Evolutionary conservation across 2,113 vertebrate genomes (phyloP), one percentile per base, ranked within the genome.

Genomic region (Pleuronectes platessa): DNA sequence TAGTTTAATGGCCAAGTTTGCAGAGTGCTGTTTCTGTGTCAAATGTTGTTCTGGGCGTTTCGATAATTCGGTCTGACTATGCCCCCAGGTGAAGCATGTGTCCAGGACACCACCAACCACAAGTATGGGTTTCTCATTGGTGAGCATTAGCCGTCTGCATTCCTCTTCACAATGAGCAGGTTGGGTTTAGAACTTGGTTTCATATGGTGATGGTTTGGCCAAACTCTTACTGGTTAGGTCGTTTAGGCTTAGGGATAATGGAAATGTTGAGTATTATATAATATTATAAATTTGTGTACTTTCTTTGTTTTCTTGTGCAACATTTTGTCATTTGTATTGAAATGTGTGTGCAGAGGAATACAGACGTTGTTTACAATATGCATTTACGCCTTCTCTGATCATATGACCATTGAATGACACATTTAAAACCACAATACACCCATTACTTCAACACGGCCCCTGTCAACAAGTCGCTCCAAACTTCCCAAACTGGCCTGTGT

Each of bases 31-130:
- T 27, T 66, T 74, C 53, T 47, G 27, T 63, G 63, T 81, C 76
- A 68, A 61, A 71, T 72, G 37, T 54, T 61, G 76, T 68, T 78
- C 35, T 17, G 24, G 78, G 54, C 35, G 24, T 74, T 86, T 82
- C 59, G 76, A 68, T 86, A 87, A 88, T 86, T 81, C 59, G 82
- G 51, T 74, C 71, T 84, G 87, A 89, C 89, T 87, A 74, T 69
- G 74, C 59, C 78, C 83, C 24, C 58, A 8, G 80, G 79, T 81
- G n/a, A 81, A 88, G 85, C 81, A 76, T 76, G 49, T 72, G 54
- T 61, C 3, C 20, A 84, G 86, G 74, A 84, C 78, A 76, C 54
- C 45, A 20, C 53, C 42, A 45, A 76, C 56, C 47, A 66, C 10
- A 61, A 79, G 24, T 51, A 56, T 7, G 31, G 59, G 65, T 71